Conservation (phyloP, 2,113 vertebrate species). For the Mormyrus lacerda region DNA sequence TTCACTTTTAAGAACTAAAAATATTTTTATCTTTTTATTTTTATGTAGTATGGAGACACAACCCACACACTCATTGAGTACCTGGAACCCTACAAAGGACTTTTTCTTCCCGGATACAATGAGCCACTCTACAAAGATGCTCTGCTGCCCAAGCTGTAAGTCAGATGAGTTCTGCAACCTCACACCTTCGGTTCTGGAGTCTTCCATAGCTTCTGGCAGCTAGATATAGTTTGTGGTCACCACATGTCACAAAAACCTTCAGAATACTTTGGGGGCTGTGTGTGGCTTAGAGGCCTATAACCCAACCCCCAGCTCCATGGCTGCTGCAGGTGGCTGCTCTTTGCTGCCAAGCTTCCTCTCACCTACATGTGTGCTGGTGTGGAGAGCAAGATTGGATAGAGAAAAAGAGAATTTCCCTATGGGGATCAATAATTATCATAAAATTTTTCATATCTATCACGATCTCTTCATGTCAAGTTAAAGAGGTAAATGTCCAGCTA, state of each 20-base stretch:
- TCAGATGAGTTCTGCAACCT: slow-evolving; percentile 1
- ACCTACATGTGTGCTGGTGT: neutral
- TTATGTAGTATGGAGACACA: slow-evolving; percentile 68
- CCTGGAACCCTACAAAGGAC: slow-evolving; percentile 62
- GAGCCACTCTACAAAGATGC: slow-evolving; percentile 60
- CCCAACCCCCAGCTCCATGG: neutral
- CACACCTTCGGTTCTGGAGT: neutral
- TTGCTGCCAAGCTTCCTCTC: neutral
- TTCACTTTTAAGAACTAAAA: neutral
- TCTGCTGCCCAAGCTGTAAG: slow-evolving; percentile 64
- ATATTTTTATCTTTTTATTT: slow-evolving; percentile 3
- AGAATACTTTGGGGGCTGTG: neutral
- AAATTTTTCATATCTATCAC: neutral
- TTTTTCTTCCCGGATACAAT: slow-evolving; percentile 65
- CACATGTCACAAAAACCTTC: neutral
- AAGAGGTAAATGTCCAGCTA: neutral
- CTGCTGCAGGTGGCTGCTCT: neutral
- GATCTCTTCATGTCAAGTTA: neutral
- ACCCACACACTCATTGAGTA: slow-evolving; percentile 71
- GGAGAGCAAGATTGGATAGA: neutral
- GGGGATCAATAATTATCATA: neutral
- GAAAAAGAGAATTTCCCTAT: neutral
- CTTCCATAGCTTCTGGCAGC: neutral
- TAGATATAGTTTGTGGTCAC: neutral
- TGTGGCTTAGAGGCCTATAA: neutral